Percentiles rank a stretch among this genome's conserved stretches.
These are phyloP conservation scores for Cardiocondyla obscurior DNA, from an alignment of 1,140 invertebrate genomes.

Conservation along the genomic window DNA sequence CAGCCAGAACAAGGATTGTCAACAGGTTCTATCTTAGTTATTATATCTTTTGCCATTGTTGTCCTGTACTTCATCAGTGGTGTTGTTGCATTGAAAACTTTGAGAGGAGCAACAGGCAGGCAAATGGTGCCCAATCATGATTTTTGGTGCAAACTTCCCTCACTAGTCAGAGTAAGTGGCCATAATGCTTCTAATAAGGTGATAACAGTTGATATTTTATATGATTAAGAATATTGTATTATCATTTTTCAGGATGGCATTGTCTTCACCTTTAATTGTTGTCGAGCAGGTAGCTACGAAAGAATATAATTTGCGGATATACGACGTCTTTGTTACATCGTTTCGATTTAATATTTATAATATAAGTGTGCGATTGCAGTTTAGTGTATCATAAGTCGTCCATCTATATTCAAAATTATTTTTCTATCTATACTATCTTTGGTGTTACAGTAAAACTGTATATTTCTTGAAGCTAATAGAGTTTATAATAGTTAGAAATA, in stretches of 20 bases:
- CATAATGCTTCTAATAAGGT: neutral
- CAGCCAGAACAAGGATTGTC: constrained; percentile 66
- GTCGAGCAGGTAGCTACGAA: constrained; percentile 69
- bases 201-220: neutral
- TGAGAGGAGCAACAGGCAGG: constrained; percentile 80
- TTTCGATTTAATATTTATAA: constrained; percentile 14
- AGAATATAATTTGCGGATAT: constrained; percentile 64
- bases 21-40: constrained; percentile 74
- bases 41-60: constrained; percentile 71
- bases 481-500: neutral
- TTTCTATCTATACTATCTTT: neutral
- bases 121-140: constrained; percentile 82
- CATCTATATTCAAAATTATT: neutral
- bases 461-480: neutral
- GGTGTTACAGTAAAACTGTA: neutral
- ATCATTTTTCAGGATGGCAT: constrained; percentile 71
- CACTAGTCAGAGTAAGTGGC: constrained; percentile 76
- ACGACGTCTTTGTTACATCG: neutral
- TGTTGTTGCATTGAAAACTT: constrained; percentile 72
- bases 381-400: constrained; percentile 15
- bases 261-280: constrained; percentile 68
- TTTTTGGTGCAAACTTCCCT: constrained; percentile 80
- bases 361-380: neutral
- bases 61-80: constrained; percentile 78
- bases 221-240: constrained; percentile 1